phyloP scores from a whole-genome alignment of 1,140 invertebrate genomes.

The Ceratina japonica region DNA sequence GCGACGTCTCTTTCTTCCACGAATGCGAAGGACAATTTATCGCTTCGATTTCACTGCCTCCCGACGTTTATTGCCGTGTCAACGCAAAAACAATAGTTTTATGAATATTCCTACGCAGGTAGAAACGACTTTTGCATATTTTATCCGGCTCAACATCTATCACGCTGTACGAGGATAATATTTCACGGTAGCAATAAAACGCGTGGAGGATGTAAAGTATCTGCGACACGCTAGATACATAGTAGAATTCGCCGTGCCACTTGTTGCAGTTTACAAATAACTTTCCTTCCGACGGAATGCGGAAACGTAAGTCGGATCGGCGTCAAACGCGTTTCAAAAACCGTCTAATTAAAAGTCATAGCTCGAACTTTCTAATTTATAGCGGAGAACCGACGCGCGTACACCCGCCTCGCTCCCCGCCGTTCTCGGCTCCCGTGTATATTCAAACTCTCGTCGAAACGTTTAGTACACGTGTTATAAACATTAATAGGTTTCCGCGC shows the following conservation, averaged over 20 bases:
- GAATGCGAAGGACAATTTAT: not conserved
- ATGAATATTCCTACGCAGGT: not conserved
- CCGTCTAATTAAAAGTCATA: not conserved
- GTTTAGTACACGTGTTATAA: not conserved
- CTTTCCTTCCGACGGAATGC: not conserved
- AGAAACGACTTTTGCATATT: not conserved
- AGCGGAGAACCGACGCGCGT: not conserved
- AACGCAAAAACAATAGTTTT: not conserved
- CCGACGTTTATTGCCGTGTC: not conserved
- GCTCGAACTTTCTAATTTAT: constrained; percentile 22
- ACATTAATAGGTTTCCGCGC: constrained; percentile 20
- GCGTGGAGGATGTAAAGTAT: not conserved
- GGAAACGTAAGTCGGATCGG: not conserved
- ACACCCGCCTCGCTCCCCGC: not conserved
- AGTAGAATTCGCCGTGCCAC: not conserved
- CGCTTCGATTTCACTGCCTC: not conserved
- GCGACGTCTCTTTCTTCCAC: not conserved
- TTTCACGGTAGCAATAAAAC: not conserved
- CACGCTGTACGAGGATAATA: not conserved
- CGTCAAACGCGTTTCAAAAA: not conserved
- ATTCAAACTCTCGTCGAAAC: not conserved
- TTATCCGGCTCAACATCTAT: not conserved
- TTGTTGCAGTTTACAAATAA: constrained; percentile 10
- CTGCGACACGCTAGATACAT: not conserved
- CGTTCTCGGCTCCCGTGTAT: too few species aligned